Percentiles rank a stretch among this genome's conserved stretches.
These are phyloP conservation scores for Odontamblyopus rebecca DNA, from an alignment of 2,797 vertebrate species.

Conservation along the genomic window DNA sequence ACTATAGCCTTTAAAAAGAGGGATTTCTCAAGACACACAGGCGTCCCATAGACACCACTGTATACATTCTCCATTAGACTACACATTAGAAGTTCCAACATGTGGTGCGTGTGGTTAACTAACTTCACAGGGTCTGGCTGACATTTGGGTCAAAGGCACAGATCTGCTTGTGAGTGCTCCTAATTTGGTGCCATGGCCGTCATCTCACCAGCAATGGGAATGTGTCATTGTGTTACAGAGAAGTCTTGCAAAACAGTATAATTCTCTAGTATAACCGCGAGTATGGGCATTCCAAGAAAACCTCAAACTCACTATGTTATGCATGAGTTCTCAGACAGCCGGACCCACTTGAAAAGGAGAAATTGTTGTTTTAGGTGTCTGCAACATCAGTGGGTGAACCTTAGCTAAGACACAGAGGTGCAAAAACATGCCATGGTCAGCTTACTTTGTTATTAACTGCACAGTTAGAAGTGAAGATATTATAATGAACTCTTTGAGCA, in stretches of 20 bases:
- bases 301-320: constrained; percentile 33
- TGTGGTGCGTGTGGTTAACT: constrained; percentile 47
- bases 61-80: constrained; percentile 59
- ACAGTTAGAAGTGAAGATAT: not conserved
- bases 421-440: not conserved
- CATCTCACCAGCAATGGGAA: constrained; percentile 40
- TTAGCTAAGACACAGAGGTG: not conserved
- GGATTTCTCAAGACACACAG: constrained; percentile 61
- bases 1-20: constrained; percentile 56
- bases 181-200: constrained; percentile 33
- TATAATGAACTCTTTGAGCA: not conserved
- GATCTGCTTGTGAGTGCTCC: constrained; percentile 36
- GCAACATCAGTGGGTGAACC: constrained; percentile 32
- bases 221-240: constrained; percentile 39
- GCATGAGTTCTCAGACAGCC: constrained; percentile 29
- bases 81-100: constrained; percentile 45
- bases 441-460: not conserved
- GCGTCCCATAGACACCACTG: constrained; percentile 68
- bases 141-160: constrained; percentile 48
- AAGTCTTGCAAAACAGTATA: constrained; percentile 26
- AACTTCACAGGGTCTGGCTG: constrained; percentile 47
- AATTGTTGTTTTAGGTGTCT: constrained; percentile 49
- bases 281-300: constrained; percentile 18
- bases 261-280: constrained; percentile 20
- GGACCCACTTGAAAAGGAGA: constrained; percentile 32